Evolutionary conservation across 2,888 invertebrate genomes (phyloP), one percentile per base, ranked within the genome.

Genomic region (Latheticus oryzae): DNA sequence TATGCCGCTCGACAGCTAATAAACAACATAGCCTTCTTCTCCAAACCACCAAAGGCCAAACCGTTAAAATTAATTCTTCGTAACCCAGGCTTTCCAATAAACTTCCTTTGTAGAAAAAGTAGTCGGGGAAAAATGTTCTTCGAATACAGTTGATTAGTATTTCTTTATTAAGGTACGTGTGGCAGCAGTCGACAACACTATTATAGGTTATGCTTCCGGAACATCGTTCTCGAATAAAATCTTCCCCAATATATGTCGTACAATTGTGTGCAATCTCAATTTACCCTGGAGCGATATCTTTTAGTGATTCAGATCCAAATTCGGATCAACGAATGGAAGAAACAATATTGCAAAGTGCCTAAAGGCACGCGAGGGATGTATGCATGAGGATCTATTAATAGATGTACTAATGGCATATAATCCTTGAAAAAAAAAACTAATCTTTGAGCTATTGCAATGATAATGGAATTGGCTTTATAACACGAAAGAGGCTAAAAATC

Each of bases 201-300:
- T 51, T 51, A 38, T 13, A 2, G 30, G 28, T 51, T 38, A 28
- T 51, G 21, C 45, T 45, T 19, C 32, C 30, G 45, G 15, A 21
- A 24, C 15, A 37, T 38, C 28, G 51, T 37, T 47, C 24, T 16
- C 2, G 33, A 51, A 57, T 28, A 45, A 51, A 57, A 51, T 43
- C 48, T 12, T n/a, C 13, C 28, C 28, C 26, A 19, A 50, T 50
- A 42, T 56, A 50, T 56, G 56, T 50, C 51, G 33, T 51, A 45
- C 57, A 57, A 57, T 57, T 51, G 51, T 57, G 45, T 45, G 38
- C 51, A 38, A 51, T 52, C 51, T 51, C 51, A 45, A 52, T 57
- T 57, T 38, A 45, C 43, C 45, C 51, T 7, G 16, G 26, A 38
- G 43, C 51, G 50, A 45, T 57, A 51, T 51, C 43, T 37, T 40